phyloP scores from a whole-genome alignment of 2,797 vertebrate genomes.

The Lindbergichthys nudifrons region DNA sequence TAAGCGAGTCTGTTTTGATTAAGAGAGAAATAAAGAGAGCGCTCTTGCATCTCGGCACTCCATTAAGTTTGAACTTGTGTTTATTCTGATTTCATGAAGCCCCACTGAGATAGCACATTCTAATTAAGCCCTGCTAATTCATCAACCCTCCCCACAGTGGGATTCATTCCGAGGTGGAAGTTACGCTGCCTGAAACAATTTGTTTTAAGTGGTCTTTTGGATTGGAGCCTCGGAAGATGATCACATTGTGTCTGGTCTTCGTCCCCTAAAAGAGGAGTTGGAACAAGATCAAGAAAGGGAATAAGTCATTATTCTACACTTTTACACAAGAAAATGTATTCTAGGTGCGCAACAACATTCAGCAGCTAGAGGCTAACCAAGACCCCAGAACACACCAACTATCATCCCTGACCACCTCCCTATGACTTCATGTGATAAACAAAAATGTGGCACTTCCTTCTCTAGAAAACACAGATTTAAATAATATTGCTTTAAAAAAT shows the following conservation, averaged over 20 bases:
- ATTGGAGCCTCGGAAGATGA: constrained; percentile 9
- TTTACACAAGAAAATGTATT: background rate
- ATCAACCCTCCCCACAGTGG: constrained; percentile 43
- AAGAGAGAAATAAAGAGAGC: constrained; percentile 5
- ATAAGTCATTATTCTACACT: background rate
- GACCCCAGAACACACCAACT: background rate
- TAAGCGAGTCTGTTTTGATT: constrained; percentile 8
- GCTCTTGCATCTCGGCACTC: constrained; percentile 31
- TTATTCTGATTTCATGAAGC: constrained; percentile 51
- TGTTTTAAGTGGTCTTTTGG: constrained; percentile 5
- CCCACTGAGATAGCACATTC: constrained; percentile 47
- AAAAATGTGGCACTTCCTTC: background rate
- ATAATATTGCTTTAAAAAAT: background rate
- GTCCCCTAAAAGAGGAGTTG: background rate
- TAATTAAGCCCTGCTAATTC: constrained; percentile 61
- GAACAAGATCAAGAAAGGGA: background rate
- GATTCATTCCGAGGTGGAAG: constrained; percentile 35
- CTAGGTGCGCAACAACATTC: background rate
- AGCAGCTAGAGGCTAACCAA: too few relatives aligned
- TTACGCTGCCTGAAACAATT: constrained; percentile 27
- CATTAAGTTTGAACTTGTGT: constrained; percentile 59
- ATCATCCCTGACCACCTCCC: background rate
- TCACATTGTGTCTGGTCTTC: background rate
- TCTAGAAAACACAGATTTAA: background rate
- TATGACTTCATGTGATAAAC: background rate